These are phyloP conservation scores for Decapterus maruadsi DNA, from an alignment of 2,797 vertebrate genomes.

Conservation along the genomic window DNA sequence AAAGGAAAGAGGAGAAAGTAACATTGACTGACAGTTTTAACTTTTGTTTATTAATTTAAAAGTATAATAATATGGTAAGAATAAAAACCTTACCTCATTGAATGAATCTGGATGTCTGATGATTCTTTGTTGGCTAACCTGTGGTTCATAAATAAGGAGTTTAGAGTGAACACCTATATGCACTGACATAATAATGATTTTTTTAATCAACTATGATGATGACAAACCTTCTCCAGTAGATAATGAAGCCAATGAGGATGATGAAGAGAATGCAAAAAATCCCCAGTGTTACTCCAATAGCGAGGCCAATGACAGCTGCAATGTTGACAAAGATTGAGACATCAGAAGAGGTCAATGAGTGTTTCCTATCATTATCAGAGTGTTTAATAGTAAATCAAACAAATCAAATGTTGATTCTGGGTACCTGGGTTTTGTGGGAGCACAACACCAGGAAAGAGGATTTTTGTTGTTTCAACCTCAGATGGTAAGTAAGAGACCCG, in stretches of 20 bases:
- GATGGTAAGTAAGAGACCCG: too few species aligned
- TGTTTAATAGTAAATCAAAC: background rate
- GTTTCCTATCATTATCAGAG: background rate
- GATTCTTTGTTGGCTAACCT: conserved; percentile 70
- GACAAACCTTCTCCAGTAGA: conserved; percentile 81
- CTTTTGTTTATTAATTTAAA: conserved; percentile 1
- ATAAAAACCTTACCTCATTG: conserved; percentile 74
- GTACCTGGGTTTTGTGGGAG: conserved; percentile 73
- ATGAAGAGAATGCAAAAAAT: conserved; percentile 69
- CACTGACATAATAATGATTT: background rate
- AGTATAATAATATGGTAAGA: background rate
- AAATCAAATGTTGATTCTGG: background rate
- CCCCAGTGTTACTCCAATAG: conserved; percentile 61
- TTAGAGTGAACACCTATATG: background rate
- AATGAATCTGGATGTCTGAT: conserved; percentile 79
- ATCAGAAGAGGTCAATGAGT: background rate
- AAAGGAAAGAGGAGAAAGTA: conserved; percentile 45
- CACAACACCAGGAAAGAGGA: fast-evolving
- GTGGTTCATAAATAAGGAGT: background rate
- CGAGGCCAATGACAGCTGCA: conserved; percentile 40
- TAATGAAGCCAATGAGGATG: conserved; percentile 65
- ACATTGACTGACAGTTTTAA: conserved; percentile 11
- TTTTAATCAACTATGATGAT: background rate
- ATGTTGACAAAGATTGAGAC: background rate
- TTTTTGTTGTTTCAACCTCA: conserved; percentile 41